These are phyloP conservation scores for Glaucidium brasilianum DNA, from an alignment of 2,113 vertebrate genomes.

Conservation along the genomic window DNA sequence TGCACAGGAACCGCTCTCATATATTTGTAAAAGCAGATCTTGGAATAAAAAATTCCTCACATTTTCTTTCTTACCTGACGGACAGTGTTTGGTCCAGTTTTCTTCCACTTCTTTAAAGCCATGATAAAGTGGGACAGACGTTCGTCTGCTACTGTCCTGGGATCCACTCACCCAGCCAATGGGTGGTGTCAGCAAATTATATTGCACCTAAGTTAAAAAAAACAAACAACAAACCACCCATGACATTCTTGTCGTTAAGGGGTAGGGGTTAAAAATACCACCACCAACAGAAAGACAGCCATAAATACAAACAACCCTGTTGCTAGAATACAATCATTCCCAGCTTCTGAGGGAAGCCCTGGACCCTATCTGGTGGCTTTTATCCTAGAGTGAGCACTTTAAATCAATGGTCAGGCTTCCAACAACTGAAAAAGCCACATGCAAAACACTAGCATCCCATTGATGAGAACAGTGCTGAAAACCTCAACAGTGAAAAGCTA, in stretches of 20 bases:
- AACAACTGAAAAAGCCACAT: neutral
- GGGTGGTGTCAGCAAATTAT: conserved; percentile 92
- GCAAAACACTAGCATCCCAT: neutral
- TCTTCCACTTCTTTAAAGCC: conserved; percentile 98
- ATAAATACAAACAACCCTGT: neutral
- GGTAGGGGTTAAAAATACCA: neutral
- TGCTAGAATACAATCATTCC: neutral
- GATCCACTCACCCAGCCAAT: conserved; percentile 79
- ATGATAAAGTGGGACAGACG: conserved; percentile 84
- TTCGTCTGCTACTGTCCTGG: conserved; percentile 82
- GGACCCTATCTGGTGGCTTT: neutral
- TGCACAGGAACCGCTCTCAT: neutral
- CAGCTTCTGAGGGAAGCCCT: neutral
- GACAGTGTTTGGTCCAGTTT: conserved; percentile 95
- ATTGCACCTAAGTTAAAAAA: conserved; percentile 83
- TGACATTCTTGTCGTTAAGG: neutral
- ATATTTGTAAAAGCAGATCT: neutral
- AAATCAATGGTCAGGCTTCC: neutral
- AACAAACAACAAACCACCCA: neutral
- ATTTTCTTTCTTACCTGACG: conserved; percentile 78
- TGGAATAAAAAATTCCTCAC: neutral
- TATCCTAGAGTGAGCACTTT: neutral
- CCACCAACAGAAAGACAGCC: neutral
- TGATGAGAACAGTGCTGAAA: neutral
- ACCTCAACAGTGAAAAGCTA: neutral